phyloP scores from a whole-genome alignment of 2,113 vertebrate species.

The Donacobius atricapilla region DNA sequence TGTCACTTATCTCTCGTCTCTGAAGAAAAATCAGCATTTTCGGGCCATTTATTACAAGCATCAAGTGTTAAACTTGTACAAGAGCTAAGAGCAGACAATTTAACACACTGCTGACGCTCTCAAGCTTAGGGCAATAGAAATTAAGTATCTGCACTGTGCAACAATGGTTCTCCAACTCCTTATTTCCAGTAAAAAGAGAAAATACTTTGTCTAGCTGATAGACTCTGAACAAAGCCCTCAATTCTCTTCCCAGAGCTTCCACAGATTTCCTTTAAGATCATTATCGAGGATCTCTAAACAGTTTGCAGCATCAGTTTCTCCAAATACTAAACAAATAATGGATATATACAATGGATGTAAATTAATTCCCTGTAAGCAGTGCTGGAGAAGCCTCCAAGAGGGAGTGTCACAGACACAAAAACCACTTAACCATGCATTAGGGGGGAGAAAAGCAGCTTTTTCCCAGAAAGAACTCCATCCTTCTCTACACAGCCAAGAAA shows the following conservation, averaged over 20 bases:
- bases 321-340: neutral
- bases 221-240: neutral
- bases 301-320: neutral
- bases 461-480: neutral
- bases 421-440: neutral
- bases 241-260: neutral
- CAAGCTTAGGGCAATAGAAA: neutral
- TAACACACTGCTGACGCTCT: neutral
- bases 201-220: neutral
- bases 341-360: neutral
- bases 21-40: constrained; percentile 6
- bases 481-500: neutral
- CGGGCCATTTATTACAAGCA: constrained; percentile 35
- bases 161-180: neutral
- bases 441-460: neutral
- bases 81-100: constrained; percentile 1
- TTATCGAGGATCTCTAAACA: neutral
- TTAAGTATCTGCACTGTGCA: neutral
- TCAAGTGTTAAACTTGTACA: neutral
- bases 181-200: neutral
- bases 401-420: neutral
- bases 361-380: neutral
- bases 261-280: neutral
- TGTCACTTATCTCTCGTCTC: constrained; percentile 40
- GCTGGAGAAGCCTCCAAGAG: neutral